A percentile compares a stretch with the other conserved stretches of the same genome.
Evolutionary conservation across 2,888 invertebrate genomes (phyloP).

Genomic region (Rhabditoides inermis): DNA sequence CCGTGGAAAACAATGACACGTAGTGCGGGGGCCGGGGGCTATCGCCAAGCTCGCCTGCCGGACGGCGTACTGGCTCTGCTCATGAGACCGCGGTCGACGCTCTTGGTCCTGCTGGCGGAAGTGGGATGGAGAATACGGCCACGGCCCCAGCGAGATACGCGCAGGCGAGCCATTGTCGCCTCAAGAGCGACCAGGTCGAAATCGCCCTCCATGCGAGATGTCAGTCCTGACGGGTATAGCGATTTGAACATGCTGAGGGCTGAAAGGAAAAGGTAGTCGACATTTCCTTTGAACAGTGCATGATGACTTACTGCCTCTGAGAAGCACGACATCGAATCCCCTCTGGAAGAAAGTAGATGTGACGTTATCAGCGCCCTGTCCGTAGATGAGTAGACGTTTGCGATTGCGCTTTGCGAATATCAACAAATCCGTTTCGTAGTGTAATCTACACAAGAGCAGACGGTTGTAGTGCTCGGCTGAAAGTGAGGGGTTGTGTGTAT

Average conservation of each 20-base stretch:
- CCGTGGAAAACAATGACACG: no score
- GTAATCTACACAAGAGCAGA: conserved; percentile 15
- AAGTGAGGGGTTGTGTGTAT: not conserved
- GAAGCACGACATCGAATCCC: conserved; percentile 20
- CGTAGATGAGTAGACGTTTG: conserved; percentile 4
- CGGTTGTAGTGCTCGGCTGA: conserved; percentile 23
- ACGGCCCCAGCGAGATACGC: no score
- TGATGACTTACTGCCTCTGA: conserved; percentile 25
- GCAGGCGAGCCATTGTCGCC: no score
- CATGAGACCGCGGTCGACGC: no score
- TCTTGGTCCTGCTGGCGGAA: no score
- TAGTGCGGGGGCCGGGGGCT: no score
- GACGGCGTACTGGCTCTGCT: no score
- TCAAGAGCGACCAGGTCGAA: conserved; percentile 14
- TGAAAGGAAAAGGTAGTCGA: no score
- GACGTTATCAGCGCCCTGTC: conserved; percentile 12
- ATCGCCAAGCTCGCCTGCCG: no score
- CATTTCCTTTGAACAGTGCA: conserved; percentile 15
- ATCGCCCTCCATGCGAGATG: conserved; percentile 11
- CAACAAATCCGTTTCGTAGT: conserved; percentile 16
- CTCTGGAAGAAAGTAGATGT: conserved; percentile 21
- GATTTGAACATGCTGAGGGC: no score
- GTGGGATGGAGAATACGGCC: no score
- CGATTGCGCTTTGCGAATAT: conserved; percentile 7
- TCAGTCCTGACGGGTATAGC: conserved; percentile 18